Percentiles rank a stretch among this genome's conserved stretches.
Evolutionary conservation across 2,113 vertebrate species (phyloP).

Genomic region (Boleophthalmus pectinirostris): DNA sequence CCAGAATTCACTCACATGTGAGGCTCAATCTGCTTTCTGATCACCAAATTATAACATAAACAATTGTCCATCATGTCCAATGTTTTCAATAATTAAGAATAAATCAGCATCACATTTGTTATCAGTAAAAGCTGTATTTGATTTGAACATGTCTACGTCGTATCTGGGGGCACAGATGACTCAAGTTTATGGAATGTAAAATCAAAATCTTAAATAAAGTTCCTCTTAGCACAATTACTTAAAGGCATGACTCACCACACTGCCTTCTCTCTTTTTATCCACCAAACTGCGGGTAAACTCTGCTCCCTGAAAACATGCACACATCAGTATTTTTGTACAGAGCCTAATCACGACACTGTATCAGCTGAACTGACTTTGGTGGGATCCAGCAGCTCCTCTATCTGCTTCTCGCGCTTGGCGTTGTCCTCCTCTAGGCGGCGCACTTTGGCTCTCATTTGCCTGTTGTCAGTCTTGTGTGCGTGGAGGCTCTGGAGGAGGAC

Average conservation of each 20-base stretch:
- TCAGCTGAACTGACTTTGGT: conserved; percentile 69
- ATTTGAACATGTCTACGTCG: too few species aligned
- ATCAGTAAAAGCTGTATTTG: too few species aligned
- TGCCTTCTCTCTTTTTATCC: conserved; percentile 81
- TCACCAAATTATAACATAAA: too few species aligned
- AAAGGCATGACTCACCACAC: conserved; percentile 78
- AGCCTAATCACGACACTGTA: not conserved
- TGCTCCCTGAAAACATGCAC: conserved; percentile 71
- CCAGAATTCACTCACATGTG: too few species aligned
- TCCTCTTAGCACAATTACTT: too few species aligned
- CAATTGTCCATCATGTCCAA: too few species aligned
- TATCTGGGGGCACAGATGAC: too few species aligned
- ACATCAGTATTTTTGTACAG: not conserved
- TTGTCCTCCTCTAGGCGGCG: conserved; percentile 89
- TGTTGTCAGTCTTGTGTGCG: conserved; percentile 82
- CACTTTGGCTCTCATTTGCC: conserved; percentile 86
- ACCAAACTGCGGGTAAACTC: conserved; percentile 82
- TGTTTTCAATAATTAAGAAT: too few species aligned
- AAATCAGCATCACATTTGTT: too few species aligned
- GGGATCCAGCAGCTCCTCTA: conserved; percentile 88
- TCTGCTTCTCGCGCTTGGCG: conserved; percentile 87
- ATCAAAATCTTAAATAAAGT: too few species aligned
- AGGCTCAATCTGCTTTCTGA: too few species aligned
- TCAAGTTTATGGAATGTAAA: too few species aligned
- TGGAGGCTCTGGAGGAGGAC: conserved; percentile 79